Evolutionary conservation across 1,140 invertebrate species (phyloP).

Genomic region (Campodea augens): DNA sequence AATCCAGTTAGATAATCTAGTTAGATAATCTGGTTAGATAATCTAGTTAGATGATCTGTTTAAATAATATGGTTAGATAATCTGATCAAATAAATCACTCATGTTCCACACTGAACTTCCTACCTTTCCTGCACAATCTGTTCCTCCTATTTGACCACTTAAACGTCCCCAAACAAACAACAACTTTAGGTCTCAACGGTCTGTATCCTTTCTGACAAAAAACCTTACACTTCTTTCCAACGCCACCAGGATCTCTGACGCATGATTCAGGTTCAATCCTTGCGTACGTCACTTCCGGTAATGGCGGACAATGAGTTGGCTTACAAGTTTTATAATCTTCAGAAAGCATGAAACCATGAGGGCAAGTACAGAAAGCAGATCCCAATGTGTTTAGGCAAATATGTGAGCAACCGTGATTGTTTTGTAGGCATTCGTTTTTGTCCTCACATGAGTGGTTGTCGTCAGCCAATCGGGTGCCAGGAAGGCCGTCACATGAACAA

Average conservation of each 20-base stretch:
- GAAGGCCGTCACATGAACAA: constrained; percentile 36
- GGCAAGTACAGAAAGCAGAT: constrained; percentile 45
- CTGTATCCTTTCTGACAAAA: constrained; percentile 11
- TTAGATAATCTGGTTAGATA: too few species aligned
- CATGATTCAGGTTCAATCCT: constrained; percentile 12
- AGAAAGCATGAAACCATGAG: constrained; percentile 30
- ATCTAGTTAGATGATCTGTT: too few species aligned
- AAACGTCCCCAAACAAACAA: constrained; percentile 19
- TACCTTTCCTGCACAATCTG: constrained; percentile 23
- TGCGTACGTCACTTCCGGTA: constrained; percentile 21
- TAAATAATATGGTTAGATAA: too few species aligned
- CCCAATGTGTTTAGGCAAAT: constrained; percentile 50
- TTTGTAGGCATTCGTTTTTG: constrained; percentile 36
- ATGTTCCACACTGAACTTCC: constrained; percentile 22
- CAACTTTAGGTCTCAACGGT: background rate
- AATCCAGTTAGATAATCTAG: too few species aligned
- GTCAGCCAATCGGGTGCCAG: constrained; percentile 33
- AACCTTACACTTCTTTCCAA: constrained; percentile 12
- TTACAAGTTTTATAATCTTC: constrained; percentile 33
- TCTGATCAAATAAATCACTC: constrained; percentile 20
- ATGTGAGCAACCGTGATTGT: constrained; percentile 23
- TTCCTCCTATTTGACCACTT: constrained; percentile 27
- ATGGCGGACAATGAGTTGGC: constrained; percentile 29
- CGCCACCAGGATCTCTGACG: constrained; percentile 1
- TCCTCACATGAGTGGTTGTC: constrained; percentile 37